Evolutionary conservation across 2,797 vertebrate species (phyloP).

Genomic region (Mus caroli): DNA sequence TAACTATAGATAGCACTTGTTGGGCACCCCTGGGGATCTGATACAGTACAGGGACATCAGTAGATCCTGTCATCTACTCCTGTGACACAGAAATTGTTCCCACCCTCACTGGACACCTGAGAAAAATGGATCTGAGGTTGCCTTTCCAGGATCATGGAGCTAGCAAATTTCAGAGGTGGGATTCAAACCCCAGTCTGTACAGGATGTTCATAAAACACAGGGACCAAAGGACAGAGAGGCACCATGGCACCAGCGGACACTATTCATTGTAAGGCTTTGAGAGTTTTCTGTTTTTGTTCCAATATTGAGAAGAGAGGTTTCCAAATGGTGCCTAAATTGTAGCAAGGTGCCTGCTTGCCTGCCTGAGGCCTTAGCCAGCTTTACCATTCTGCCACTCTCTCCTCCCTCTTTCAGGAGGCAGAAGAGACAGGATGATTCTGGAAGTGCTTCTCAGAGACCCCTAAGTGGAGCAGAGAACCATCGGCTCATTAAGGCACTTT

Average conservation of each 20-base stretch:
- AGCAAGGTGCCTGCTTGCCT: neutral
- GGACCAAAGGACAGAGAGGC: neutral
- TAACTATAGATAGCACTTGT: neutral
- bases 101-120: neutral
- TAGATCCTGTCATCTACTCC: neutral
- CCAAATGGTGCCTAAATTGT: neutral
- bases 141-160: neutral
- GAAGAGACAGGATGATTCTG: neutral
- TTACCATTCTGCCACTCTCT: neutral
- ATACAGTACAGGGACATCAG: neutral
- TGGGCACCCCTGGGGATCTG: neutral
- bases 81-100: neutral
- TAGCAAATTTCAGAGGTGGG: neutral
- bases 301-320: neutral
- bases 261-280: neutral
- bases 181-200: neutral
- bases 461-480: neutral
- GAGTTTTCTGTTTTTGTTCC: neutral
- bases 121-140: neutral
- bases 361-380: neutral
- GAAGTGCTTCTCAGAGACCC: neutral
- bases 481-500: too few species aligned
- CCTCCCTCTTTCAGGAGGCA: too few species aligned
- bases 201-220: neutral
- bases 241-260: rapidly evolving